Conservation (phyloP, 2,797 vertebrate genomes). For the Sebastes cheni region DNA sequence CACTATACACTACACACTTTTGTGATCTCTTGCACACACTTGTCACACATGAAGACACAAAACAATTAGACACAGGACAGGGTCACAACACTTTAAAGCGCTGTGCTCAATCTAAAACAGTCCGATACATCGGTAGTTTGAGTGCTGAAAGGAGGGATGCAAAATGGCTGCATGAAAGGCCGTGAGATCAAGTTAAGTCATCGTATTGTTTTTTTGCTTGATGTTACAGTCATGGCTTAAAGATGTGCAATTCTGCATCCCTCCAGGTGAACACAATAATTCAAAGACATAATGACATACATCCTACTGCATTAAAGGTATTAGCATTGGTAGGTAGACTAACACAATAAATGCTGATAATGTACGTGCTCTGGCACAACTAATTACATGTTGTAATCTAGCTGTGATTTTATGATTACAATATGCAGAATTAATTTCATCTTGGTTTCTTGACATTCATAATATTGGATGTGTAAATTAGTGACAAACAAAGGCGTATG, state of each 20-base stretch:
- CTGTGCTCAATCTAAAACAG: conserved; percentile 33
- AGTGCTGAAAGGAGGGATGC: conserved; percentile 24
- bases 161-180: conserved; percentile 35
- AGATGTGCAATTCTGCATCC: conserved; percentile 40
- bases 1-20: background rate
- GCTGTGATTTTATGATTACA: background rate
- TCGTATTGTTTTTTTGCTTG: background rate
- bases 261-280: conserved; percentile 12
- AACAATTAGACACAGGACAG: conserved; percentile 54
- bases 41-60: conserved; percentile 61
- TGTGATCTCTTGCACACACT: conserved; percentile 42
- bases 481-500: conserved; percentile 8
- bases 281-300: conserved; percentile 13
- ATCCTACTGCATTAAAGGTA: background rate
- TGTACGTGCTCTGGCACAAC: background rate
- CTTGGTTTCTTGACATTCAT: background rate
- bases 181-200: background rate
- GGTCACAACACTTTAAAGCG: conserved; percentile 14
- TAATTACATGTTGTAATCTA: background rate
- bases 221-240: conserved; percentile 12
- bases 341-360: background rate
- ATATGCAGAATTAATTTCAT: background rate
- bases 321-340: background rate
- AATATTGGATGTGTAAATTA: background rate
- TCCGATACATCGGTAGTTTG: background rate